A percentile compares a stretch with the other conserved stretches of the same genome.
phyloP scores from a whole-genome alignment of 2,888 invertebrate species.

The Drosophila subsilvestris region DNA sequence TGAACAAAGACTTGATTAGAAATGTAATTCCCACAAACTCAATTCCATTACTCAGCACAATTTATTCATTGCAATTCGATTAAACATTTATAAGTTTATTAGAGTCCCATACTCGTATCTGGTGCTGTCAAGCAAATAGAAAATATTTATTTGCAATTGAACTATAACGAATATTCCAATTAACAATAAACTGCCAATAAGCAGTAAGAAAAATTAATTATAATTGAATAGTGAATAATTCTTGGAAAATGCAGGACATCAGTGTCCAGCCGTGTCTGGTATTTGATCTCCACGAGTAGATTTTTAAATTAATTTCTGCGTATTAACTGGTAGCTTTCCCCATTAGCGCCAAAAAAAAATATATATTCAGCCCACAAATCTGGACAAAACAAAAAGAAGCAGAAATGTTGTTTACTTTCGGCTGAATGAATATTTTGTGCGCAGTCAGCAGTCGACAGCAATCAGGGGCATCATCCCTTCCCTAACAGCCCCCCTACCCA shows the following conservation, averaged over 20 bases:
- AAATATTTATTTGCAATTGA: not conserved
- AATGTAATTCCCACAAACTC: too few relatives aligned
- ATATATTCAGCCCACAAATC: not conserved
- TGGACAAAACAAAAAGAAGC: not conserved
- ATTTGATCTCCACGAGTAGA: not conserved
- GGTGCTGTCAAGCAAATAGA: too few relatives aligned
- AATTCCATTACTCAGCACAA: too few relatives aligned
- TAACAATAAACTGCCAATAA: not conserved
- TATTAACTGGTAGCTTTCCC: not conserved
- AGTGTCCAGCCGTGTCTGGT: slow-evolving; percentile 3
- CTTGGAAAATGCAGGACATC: not conserved
- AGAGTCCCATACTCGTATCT: not conserved
- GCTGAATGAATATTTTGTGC: slow-evolving; percentile 18
- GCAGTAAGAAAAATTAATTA: not conserved
- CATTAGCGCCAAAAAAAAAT: not conserved
- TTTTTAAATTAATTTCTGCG: slow-evolving; percentile 21
- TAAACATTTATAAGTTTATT: not conserved
- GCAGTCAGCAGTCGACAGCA: slow-evolving; percentile 26
- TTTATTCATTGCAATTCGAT: not conserved
- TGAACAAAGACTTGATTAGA: not conserved
- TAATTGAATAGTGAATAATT: not conserved
- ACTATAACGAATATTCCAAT: not conserved
- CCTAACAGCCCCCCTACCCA: not conserved
- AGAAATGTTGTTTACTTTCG: slow-evolving; percentile 22
- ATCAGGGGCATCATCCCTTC: slow-evolving; percentile 9